Base-by-base conservation (phyloP, 1,140 invertebrate genomes). In the Aphaenogaster rudis region DNA sequence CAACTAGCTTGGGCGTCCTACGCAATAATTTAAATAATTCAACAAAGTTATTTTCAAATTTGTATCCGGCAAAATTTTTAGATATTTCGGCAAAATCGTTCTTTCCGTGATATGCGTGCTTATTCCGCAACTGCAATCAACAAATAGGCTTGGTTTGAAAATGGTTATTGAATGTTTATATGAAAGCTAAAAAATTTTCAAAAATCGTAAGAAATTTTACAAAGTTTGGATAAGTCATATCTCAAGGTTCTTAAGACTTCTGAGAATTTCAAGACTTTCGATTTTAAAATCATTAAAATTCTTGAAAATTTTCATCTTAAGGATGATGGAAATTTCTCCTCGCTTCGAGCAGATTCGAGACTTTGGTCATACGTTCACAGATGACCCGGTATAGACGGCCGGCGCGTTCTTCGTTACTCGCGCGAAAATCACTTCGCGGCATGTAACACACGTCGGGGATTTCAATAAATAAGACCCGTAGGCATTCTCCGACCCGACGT, bases 391-490 rank as follows among this genome's bases (percentile, higher is more conserved):
- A 82, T 42, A 82, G 64, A 52, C 54, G 28, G 57, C 4, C 21
- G 11, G 45, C 78, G 39, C 45, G 66, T 69, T 52, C 36, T 42
- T 69, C 45, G 33, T 69, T 80, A 80, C 78, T 54, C 45, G 74
- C 45, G 84, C 54, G 45, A 87, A 86, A 86, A 80, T 88, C 67
- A 57, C 74, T 59, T 48, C 84, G 45, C 57, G 59, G 48, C 13
- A 52, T 45, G 50, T 59, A 87, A 69, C 59, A 52, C 13, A 74
- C 74, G 45, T 64, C 39, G n/a, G 33, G 28, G 42, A 88, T 87
- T 87, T 81, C 74, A 88, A 88, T 88, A 87, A 88, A 87, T 59
- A 74, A 87, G 36, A 50, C 36, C 52, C 85, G 67, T 48, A 28
- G 59, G 69, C 80, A 64, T 74, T 86, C 72, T 28, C n/a, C 52